These are phyloP conservation scores for Stigmatopora argus DNA, from an alignment of 2,113 vertebrate genomes.

Conservation along the genomic window DNA sequence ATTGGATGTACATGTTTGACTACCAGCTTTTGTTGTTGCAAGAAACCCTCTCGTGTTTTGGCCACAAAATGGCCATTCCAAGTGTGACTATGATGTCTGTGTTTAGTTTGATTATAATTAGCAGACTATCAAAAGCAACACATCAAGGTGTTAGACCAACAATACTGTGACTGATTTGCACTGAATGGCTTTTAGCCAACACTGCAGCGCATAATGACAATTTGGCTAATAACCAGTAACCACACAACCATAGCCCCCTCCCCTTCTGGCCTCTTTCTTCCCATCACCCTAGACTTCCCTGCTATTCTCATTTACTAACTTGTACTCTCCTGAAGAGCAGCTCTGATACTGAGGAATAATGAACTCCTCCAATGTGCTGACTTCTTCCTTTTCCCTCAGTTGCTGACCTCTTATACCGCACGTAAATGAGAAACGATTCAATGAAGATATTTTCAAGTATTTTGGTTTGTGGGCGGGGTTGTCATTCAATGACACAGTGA, in stretches of 20 bases:
- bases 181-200: constrained; percentile 41
- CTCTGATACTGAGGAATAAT: constrained; percentile 63
- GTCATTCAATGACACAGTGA: constrained; percentile 47
- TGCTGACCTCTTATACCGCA: constrained; percentile 33
- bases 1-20: constrained; percentile 28
- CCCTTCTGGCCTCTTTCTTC: neutral
- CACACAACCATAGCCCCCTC: constrained; percentile 29
- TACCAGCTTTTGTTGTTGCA: constrained; percentile 60
- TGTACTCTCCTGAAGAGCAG: constrained; percentile 35
- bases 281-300: constrained; percentile 4
- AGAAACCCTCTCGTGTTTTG: constrained; percentile 66
- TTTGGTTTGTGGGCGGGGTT: constrained; percentile 23
- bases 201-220: constrained; percentile 41
- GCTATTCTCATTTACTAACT: constrained; percentile 14
- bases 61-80: constrained; percentile 61
- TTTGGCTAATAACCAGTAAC: constrained; percentile 44
- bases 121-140: constrained; percentile 46
- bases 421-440: constrained; percentile 68
- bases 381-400: constrained; percentile 48
- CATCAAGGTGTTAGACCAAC: constrained; percentile 21
- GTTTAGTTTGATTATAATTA: constrained; percentile 40
- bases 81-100: constrained; percentile 13
- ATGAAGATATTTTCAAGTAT: constrained; percentile 63
- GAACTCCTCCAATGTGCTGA: constrained; percentile 59
- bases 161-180: constrained; percentile 24